Evolutionary conservation across 30 jellyfish, hydroid and myxozoan genomes (phyloP), one percentile per base, ranked within the genome.

Genomic region (Catostylus mosaicus): DNA sequence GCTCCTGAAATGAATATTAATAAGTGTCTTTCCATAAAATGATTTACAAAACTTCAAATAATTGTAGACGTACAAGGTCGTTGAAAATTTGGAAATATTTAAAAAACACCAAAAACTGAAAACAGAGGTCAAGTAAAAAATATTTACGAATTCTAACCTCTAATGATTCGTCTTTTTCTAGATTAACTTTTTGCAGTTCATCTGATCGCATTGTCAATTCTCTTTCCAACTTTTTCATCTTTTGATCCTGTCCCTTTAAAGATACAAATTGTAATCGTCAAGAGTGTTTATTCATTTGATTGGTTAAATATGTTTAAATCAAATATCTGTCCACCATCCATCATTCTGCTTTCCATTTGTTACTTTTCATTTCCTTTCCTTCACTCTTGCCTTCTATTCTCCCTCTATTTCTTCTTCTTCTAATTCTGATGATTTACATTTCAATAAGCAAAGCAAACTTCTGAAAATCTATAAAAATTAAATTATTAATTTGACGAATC

Each of bases 1-100:
- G 59, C 46, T 80, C 96, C 97, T 90, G 48, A 19, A 82, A 48
- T 4, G 63, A n/a, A n/a, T n/a, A n/a, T n/a, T n/a, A n/a, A n/a
- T n/a, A n/a, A n/a, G n/a, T n/a, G n/a, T n/a, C n/a, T n/a, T n/a
- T 16, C 24, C 1, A 48, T 3, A 48, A 6, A 16, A 6, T 16
- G 11, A 48, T 4, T 48, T 16, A n/a, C 63, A 48, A 48, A 48
- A 7, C 24, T 48, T 48, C n/a, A n/a, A n/a, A n/a, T n/a, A n/a
- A n/a, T n/a, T n/a, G n/a, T n/a, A n/a, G n/a, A n/a, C n/a, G n/a
- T n/a, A n/a, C n/a, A n/a, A n/a, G n/a, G n/a, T n/a, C n/a, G n/a
- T n/a, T n/a, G n/a, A n/a, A n/a, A n/a, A n/a, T n/a, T n/a, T n/a
- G n/a, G n/a, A n/a, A n/a, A n/a, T n/a, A n/a, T n/a, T n/a, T n/a